A percentile compares a stretch with the other conserved stretches of the same genome.
Evolutionary conservation across 2,113 vertebrate genomes (phyloP).

Genomic region (Ginglymostoma cirratum): DNA sequence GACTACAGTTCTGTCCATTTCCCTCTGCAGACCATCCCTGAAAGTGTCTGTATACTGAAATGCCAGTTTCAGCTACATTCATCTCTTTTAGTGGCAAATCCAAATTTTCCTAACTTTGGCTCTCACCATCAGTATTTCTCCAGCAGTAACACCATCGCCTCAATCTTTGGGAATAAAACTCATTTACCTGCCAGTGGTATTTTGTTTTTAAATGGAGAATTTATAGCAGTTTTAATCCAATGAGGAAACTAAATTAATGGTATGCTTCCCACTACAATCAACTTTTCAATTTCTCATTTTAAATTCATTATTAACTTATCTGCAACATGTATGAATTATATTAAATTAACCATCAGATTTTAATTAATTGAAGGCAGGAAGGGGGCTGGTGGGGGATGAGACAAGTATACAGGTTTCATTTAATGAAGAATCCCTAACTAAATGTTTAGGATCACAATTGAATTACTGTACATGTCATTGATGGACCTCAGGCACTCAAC

Average conservation of each 20-base stretch:
- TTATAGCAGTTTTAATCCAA: not conserved
- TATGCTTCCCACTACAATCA: not conserved
- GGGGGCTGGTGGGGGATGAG: not conserved
- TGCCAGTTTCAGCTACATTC: not conserved
- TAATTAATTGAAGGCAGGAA: not conserved
- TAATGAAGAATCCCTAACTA: not conserved
- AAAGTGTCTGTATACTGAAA: not conserved
- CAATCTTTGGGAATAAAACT: not conserved
- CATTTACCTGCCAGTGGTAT: not conserved
- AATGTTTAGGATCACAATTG: not conserved
- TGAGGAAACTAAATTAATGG: not conserved
- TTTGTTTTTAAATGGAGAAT: not conserved
- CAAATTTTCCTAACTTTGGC: not conserved
- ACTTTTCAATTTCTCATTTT: not conserved
- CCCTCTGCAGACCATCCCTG: not conserved
- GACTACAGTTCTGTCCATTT: not conserved
- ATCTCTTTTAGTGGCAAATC: not conserved
- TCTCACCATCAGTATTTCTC: not conserved
- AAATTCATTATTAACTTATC: not conserved
- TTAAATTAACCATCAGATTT: not conserved
- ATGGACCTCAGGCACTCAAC: conserved; percentile 67
- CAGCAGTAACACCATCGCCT: not conserved
- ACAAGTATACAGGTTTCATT: not conserved
- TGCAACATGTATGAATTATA: not conserved
- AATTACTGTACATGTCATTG: conserved; percentile 60